Evolutionary conservation across 2,888 invertebrate genomes (phyloP).

Genomic region (Drosophila koepferae): DNA sequence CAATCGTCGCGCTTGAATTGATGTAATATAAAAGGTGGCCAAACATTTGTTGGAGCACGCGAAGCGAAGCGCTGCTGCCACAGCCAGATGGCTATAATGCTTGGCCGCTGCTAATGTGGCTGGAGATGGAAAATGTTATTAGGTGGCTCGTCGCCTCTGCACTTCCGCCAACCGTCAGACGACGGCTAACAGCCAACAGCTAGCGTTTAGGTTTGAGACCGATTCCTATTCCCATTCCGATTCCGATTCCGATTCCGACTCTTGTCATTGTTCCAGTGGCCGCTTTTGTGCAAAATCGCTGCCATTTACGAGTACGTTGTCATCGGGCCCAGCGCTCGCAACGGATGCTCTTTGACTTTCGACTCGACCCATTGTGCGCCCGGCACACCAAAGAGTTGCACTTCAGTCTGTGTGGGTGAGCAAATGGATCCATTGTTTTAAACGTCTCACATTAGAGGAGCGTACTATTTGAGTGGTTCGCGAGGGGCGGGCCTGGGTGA

Average conservation of each 20-base stretch:
- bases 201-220: constrained; percentile 28
- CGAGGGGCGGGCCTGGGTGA: constrained; percentile 18
- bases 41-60: constrained; percentile 70
- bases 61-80: constrained; percentile 26
- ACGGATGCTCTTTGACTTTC: constrained; percentile 79
- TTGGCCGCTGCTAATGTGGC: constrained; percentile 17
- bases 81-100: constrained; percentile 19
- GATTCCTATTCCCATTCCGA: constrained; percentile 28
- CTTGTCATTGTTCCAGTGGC: constrained; percentile 57
- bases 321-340: constrained; percentile 46
- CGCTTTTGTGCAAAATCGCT: constrained; percentile 63
- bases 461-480: constrained; percentile 36
- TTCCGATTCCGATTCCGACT: constrained; percentile 36
- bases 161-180: constrained; percentile 57
- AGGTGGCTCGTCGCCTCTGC: constrained; percentile 73
- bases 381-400: constrained; percentile 59
- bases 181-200: constrained; percentile 12
- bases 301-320: constrained; percentile 66
- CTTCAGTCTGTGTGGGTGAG: constrained; percentile 53
- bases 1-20: constrained; percentile 56
- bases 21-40: constrained; percentile 70
- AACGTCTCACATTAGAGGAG: constrained; percentile 46
- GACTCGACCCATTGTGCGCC: constrained; percentile 54
- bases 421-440: constrained; percentile 76
- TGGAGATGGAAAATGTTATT: constrained; percentile 70